Evolutionary conservation across 2,113 vertebrate species (phyloP).

Genomic region (Siphamia tubifer): DNA sequence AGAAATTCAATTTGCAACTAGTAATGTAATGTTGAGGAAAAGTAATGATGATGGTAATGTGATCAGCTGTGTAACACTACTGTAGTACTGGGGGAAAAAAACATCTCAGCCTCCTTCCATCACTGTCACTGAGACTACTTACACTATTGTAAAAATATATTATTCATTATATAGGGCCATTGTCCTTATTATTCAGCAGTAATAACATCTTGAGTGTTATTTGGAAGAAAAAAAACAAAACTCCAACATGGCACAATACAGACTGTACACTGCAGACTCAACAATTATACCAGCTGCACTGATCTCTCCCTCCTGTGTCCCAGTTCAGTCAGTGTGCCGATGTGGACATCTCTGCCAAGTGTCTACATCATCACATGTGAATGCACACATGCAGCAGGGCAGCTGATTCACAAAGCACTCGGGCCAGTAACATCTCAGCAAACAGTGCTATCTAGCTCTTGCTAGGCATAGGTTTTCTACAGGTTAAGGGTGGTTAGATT

Average conservation of each 20-base stretch:
- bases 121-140: too few relatives aligned
- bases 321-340: slow-evolving; percentile 38
- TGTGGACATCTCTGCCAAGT: slow-evolving; percentile 22
- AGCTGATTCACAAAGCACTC: slow-evolving; percentile 20
- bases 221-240: background rate
- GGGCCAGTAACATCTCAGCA: slow-evolving; percentile 4
- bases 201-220: background rate
- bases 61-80: too few relatives aligned
- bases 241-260: background rate
- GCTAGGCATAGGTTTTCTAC: background rate
- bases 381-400: background rate
- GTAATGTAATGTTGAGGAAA: background rate
- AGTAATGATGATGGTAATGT: background rate
- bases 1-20: background rate
- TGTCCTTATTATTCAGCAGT: background rate
- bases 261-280: background rate
- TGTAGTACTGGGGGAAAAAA: too few relatives aligned
- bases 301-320: slow-evolving; percentile 12
- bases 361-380: slow-evolving; percentile 17
- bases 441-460: background rate
- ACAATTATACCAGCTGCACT: background rate
- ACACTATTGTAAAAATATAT: too few relatives aligned
- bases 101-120: too few relatives aligned
- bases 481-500: too few relatives aligned
- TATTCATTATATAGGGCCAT: too few relatives aligned